Conservation (phyloP, 1,140 invertebrate species). For the Plectus sambesii region DNA sequence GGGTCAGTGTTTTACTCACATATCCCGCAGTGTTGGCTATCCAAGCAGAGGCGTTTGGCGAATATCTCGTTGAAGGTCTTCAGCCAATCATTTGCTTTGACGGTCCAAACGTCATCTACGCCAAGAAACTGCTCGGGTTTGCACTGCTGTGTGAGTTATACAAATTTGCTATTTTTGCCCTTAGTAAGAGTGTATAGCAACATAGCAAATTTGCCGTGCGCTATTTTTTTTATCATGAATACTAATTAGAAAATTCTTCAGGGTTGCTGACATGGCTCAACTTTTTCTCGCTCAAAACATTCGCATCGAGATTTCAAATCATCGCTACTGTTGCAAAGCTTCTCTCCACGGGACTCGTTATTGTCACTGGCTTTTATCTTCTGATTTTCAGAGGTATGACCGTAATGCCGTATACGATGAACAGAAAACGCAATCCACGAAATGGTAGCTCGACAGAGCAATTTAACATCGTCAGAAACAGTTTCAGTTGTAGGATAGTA, state of each 20-base stretch:
- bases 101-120: conserved; percentile 30
- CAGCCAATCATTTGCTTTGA: conserved; percentile 22
- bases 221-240: conserved; percentile 11
- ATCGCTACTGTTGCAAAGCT: conserved; percentile 41
- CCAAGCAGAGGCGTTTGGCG: conserved; percentile 43
- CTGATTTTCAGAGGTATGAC: conserved; percentile 35
- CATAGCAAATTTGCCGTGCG: not conserved
- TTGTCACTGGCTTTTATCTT: conserved; percentile 41
- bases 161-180: not conserved
- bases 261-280: conserved; percentile 45
- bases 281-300: conserved; percentile 40
- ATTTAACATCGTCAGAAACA: too few species aligned
- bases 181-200: conserved; percentile 1
- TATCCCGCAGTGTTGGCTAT: conserved; percentile 43
- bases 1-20: conserved; percentile 43
- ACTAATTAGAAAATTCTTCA: conserved; percentile 15
- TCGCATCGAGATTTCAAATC: conserved; percentile 42
- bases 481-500: too few species aligned
- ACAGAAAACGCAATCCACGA: too few species aligned
- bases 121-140: conserved; percentile 42
- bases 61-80: conserved; percentile 39
- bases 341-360: conserved; percentile 37
- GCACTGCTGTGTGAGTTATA: conserved; percentile 35
- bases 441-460: too few species aligned
- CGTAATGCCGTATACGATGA: conserved; percentile 7